Percentiles rank a stretch among this genome's conserved stretches.
phyloP scores from a whole-genome alignment of 2,888 invertebrate genomes.

The Calameuta pallipes region DNA sequence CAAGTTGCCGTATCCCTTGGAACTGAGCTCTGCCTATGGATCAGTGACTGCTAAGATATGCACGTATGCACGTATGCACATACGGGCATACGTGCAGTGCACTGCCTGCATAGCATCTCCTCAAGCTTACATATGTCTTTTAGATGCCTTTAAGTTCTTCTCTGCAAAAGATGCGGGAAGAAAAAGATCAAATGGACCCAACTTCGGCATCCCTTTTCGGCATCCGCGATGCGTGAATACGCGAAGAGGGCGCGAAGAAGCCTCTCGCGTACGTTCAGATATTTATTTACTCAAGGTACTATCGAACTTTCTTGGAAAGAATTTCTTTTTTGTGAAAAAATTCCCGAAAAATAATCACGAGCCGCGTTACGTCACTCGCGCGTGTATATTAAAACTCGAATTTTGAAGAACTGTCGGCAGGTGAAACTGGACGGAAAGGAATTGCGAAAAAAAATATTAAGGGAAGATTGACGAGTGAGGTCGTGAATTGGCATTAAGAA shows the following conservation, averaged over 20 bases:
- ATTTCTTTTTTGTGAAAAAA: not conserved
- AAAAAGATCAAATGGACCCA: not conserved
- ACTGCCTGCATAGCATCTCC: not conserved
- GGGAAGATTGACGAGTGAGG: not conserved
- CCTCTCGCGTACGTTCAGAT: not conserved
- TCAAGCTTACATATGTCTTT: not conserved
- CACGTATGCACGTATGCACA: not conserved
- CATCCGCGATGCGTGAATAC: not conserved
- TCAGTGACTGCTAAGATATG: conserved; percentile 31
- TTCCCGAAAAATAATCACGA: not conserved
- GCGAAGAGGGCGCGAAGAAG: not conserved
- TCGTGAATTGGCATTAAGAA: not conserved
- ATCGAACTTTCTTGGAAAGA: not conserved
- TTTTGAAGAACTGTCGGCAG: not conserved
- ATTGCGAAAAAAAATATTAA: not conserved
- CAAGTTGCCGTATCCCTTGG: conserved; percentile 23
- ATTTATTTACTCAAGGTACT: not conserved
- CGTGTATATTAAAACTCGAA: not conserved
- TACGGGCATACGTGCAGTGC: conserved; percentile 18
- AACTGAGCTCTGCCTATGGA: conserved; percentile 10
- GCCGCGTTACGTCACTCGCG: not conserved
- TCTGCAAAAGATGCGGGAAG: not conserved
- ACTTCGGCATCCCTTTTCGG: not conserved
- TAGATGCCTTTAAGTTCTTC: not conserved
- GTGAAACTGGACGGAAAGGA: not conserved